These are phyloP conservation scores for Zaprionus tsacasi DNA, from an alignment of 1,140 invertebrate genomes.

Conservation along the genomic window DNA sequence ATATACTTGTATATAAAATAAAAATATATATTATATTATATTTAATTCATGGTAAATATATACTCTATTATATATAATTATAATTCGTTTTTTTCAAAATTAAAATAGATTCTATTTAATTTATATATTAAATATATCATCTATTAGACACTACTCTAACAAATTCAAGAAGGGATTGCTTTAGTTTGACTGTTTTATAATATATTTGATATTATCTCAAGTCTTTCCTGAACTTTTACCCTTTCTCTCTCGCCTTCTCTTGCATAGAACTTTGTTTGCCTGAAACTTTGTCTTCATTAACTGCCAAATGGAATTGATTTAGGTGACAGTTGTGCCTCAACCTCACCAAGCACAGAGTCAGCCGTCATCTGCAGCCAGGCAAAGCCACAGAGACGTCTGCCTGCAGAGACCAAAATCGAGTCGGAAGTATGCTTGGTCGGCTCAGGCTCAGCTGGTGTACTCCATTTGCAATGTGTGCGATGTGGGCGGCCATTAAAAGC, in stretches of 20 bases:
- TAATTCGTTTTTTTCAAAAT: no score
- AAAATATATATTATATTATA: no score
- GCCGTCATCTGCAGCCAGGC: constrained; percentile 21
- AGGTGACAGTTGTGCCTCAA: constrained; percentile 11
- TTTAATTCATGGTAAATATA: no score
- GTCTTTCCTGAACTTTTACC: neutral
- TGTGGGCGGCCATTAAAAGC: constrained; percentile 54
- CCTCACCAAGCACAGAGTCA: neutral
- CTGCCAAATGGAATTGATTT: constrained; percentile 20
- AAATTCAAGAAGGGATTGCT: no score
- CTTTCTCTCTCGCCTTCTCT: neutral
- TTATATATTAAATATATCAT: neutral
- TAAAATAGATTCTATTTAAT: no score
- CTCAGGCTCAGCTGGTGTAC: constrained; percentile 32
- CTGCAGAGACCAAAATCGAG: no score
- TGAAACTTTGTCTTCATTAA: constrained; percentile 21
- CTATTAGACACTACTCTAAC: neutral
- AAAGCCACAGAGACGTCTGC: constrained; percentile 4
- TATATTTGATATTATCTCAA: no score
- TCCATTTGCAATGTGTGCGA: constrained; percentile 21
- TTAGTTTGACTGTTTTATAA: no score
- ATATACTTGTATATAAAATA: no score
- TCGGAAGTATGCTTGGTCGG: constrained; percentile 56
- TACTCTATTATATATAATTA: no score
- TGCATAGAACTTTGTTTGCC: constrained; percentile 10